phyloP scores from a whole-genome alignment of 2,888 invertebrate genomes.

The Thumatha senex region DNA sequence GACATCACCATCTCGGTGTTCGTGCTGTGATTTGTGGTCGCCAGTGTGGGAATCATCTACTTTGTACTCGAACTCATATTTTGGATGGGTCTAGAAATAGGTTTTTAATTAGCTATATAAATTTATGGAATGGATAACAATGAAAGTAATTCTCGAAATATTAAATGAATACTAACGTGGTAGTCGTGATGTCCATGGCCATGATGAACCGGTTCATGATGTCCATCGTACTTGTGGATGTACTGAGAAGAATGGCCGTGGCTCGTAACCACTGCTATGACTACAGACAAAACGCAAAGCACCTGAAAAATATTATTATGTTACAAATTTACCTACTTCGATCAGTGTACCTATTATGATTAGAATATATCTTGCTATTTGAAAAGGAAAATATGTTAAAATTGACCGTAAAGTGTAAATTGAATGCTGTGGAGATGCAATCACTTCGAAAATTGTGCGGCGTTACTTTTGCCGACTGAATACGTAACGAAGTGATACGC shows the following conservation, averaged over 20 bases:
- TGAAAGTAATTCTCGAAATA: too few species aligned
- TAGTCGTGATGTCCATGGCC: slow-evolving; percentile 46
- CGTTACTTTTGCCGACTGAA: too few species aligned
- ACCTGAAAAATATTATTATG: slow-evolving; percentile 16
- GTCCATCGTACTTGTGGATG: slow-evolving; percentile 55
- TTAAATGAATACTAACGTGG: slow-evolving; percentile 24
- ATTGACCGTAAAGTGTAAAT: too few species aligned
- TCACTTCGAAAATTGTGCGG: too few species aligned
- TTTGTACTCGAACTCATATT: slow-evolving; percentile 50
- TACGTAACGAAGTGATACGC: too few species aligned
- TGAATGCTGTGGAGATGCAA: too few species aligned
- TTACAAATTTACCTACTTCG: neutral
- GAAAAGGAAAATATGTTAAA: too few species aligned
- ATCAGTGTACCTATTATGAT: too few species aligned
- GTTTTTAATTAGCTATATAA: neutral
- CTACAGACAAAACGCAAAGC: slow-evolving; percentile 21
- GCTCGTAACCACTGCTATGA: slow-evolving; percentile 15
- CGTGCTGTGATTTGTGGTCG: slow-evolving; percentile 76
- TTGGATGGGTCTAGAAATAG: slow-evolving; percentile 38
- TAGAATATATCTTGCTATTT: too few species aligned
- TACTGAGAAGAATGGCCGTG: slow-evolving; percentile 32
- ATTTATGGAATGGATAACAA: too few species aligned
- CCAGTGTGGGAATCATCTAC: slow-evolving; percentile 74
- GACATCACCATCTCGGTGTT: slow-evolving; percentile 70
- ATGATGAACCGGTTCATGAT: slow-evolving; percentile 46